A percentile compares a stretch with the other conserved stretches of the same genome.
These are phyloP conservation scores for Scolopax bukidnonensis DNA, from an alignment of 2,797 vertebrate genomes.

Conservation along the genomic window DNA sequence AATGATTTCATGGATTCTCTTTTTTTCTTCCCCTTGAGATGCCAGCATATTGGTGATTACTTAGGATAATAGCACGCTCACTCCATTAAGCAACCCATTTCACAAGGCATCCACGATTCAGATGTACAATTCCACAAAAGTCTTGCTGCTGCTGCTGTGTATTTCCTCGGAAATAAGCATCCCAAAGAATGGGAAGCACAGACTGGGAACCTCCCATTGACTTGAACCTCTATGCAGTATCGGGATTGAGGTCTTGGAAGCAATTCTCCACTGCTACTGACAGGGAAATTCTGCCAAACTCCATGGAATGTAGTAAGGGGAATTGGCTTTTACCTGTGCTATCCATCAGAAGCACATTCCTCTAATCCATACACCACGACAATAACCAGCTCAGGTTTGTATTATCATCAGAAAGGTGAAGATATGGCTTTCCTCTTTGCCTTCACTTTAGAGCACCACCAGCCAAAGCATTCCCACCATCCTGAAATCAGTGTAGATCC, in stretches of 20 bases:
- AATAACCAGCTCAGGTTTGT: not conserved
- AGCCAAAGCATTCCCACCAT: not conserved
- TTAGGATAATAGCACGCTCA: not conserved
- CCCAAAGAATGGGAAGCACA: not conserved
- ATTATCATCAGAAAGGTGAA: not conserved
- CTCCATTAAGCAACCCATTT: constrained; percentile 7
- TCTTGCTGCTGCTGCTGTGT: not conserved
- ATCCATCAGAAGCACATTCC: not conserved
- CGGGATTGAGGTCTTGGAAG: not conserved
- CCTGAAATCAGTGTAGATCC: not conserved
- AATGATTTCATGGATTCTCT: not conserved
- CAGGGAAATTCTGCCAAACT: not conserved
- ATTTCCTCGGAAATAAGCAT: not conserved
- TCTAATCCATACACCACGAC: fast-evolving
- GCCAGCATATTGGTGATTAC: constrained; percentile 2
- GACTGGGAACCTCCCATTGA: not conserved
- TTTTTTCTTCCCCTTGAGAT: not conserved
- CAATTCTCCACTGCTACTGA: not conserved
- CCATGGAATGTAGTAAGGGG: fast-evolving
- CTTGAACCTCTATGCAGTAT: fast-evolving
- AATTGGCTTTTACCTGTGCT: not conserved
- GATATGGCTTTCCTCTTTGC: not conserved
- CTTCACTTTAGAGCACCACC: not conserved
- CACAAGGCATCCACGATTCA: not conserved
- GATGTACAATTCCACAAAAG: not conserved